phyloP scores from a whole-genome alignment of 2,888 invertebrate genomes.

The Synergus japonicus region DNA sequence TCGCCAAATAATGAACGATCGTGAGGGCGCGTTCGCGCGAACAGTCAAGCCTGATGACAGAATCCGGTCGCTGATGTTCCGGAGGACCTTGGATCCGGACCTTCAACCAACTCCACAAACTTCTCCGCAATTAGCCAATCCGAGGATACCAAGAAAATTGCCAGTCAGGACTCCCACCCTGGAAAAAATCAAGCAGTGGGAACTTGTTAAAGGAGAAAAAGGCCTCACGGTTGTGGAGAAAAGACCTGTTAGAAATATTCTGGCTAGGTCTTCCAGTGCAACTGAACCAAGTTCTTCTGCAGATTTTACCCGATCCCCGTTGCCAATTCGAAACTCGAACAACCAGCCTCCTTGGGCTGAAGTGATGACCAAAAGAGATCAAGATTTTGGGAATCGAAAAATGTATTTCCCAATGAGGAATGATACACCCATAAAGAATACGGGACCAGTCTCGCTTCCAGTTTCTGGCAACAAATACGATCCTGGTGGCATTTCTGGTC shows the following conservation, averaged over 20 bases:
- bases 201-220: conserved; percentile 70
- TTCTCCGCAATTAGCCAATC: conserved; percentile 14
- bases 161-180: conserved; percentile 50
- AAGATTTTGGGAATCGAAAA: conserved; percentile 37
- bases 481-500: conserved; percentile 44
- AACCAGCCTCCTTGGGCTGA: background rate
- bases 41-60: conserved; percentile 33
- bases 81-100: conserved; percentile 36
- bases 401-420: conserved; percentile 9
- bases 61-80: conserved; percentile 34
- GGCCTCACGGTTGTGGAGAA: conserved; percentile 76
- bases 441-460: conserved; percentile 33
- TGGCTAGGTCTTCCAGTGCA: conserved; percentile 42
- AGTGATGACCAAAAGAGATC: conserved; percentile 27
- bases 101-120: conserved; percentile 28
- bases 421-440: conserved; percentile 1
- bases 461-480: conserved; percentile 3
- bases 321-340: conserved; percentile 27
- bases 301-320: conserved; percentile 17
- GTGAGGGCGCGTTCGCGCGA: conserved; percentile 34
- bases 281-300: conserved; percentile 36
- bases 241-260: conserved; percentile 65
- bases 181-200: conserved; percentile 70
- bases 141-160: conserved; percentile 44
- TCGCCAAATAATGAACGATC: conserved; percentile 38